Evolutionary conservation across 2,888 invertebrate species (phyloP).

Genomic region (Rhingia campestris): DNA sequence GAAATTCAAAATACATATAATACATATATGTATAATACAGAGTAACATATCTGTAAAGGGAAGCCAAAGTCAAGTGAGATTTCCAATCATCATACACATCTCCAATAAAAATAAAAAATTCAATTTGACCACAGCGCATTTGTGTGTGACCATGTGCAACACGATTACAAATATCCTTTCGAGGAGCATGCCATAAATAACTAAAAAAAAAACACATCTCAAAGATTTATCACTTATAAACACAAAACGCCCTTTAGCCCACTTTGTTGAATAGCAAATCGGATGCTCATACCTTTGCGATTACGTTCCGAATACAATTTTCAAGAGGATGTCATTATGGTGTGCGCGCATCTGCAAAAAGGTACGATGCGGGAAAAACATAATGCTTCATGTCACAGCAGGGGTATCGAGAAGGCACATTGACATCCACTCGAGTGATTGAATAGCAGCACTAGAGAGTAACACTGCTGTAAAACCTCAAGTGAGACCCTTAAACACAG

Average conservation of each 20-base stretch:
- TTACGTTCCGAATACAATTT: constrained; percentile 53
- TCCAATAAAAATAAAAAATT: background rate
- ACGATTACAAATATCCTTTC: background rate
- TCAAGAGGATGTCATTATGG: constrained; percentile 66
- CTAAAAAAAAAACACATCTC: constrained; percentile 30
- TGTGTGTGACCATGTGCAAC: background rate
- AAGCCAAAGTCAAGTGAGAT: too few species aligned
- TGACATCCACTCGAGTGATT: constrained; percentile 70
- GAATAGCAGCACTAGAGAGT: constrained; percentile 68
- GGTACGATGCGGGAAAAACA: constrained; percentile 67
- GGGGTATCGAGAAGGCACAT: constrained; percentile 54
- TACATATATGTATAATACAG: too few species aligned
- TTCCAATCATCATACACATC: too few species aligned
- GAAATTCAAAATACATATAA: too few species aligned
- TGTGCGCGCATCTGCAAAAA: constrained; percentile 64
- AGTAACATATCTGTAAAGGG: too few species aligned
- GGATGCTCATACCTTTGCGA: constrained; percentile 68
- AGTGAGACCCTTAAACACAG: constrained; percentile 72
- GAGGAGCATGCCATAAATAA: constrained; percentile 19
- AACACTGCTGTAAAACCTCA: constrained; percentile 72
- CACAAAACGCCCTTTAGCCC: constrained; percentile 35
- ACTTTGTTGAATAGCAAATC: constrained; percentile 49
- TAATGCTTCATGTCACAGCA: constrained; percentile 67
- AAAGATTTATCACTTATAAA: constrained; percentile 65
- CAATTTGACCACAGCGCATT: background rate